These are phyloP conservation scores for Xiphorhynchus erythropygius DNA, from an alignment of 2,797 vertebrate species.

Conservation along the genomic window DNA sequence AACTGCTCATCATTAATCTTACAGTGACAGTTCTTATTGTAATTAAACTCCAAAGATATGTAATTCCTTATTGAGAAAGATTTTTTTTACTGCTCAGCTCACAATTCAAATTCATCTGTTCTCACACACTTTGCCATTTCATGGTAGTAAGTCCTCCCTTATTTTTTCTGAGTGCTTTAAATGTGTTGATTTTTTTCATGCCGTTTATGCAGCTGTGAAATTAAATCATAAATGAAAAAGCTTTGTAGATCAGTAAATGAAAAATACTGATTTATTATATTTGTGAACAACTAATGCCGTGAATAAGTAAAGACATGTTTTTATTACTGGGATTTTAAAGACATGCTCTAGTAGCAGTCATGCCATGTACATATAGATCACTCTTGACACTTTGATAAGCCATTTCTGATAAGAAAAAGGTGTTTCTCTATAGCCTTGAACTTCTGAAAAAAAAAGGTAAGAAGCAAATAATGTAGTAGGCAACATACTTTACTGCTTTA, in stretches of 20 bases:
- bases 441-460: background rate
- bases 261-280: background rate
- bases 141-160: background rate
- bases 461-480: background rate
- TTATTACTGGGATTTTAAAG: background rate
- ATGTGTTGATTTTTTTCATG: slow-evolving; percentile 12
- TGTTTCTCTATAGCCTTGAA: background rate
- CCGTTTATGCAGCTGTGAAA: slow-evolving; percentile 27
- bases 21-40: slow-evolving; percentile 17
- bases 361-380: background rate
- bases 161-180: slow-evolving; percentile 37
- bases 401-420: background rate
- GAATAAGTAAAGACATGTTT: background rate
- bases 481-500: background rate
- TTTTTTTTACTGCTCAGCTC: background rate
- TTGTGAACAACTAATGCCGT: background rate
- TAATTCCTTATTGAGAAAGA: slow-evolving; percentile 49
- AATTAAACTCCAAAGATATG: slow-evolving; percentile 67
- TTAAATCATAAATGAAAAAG: slow-evolving; percentile 30
- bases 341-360: background rate
- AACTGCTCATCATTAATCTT: slow-evolving; percentile 59
- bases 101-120: slow-evolving; percentile 31
- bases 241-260: background rate
- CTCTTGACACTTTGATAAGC: background rate
- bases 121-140: background rate